Base-by-base conservation (phyloP, 2,113 vertebrate species). In the Lepidothrix coronata region DNA sequence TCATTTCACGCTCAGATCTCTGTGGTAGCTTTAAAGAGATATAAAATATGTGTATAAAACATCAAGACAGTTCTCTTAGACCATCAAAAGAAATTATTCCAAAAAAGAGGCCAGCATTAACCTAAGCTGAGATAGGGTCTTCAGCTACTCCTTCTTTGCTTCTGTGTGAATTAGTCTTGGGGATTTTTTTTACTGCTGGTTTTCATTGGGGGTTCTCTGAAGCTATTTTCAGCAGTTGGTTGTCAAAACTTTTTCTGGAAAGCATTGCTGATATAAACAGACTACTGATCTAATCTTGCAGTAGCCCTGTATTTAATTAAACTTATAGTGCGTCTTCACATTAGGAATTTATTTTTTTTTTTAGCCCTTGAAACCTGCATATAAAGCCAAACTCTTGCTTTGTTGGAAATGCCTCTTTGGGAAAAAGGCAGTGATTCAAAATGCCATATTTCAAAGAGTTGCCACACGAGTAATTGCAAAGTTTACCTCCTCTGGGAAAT, bases 31-130 rank as follows among this genome's bases (percentile, higher is more conserved):
- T 89, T 93, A 92, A 86, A 83, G 17, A 86, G 37, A 86, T 39
- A 77, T 35, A 58, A 95, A 94, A 91, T 83, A 91, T 51, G 18
- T 48, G 30, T 74, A 67, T 43, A 95, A 92, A 86, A 19, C 59
- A 71, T 67, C 59, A 31, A 81, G 76, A 63, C 68, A 89, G 63
- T 35, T 92, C 15, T 27, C 33, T 84, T 44, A 39, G 65, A 94
- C 74, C 41, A 85, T 95, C 91, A 97, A 95, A 95, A 89, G 68
- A 80, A 94, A 91, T 75, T 41, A 92, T 91, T 91, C 39, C 61
- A 71, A 18, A 46, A 46, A 61, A 73, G 52, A 78, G 16, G 21
- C 24, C 59, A 67, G 79, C 55, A 71, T 54, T 95, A 95, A 62
- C 27, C 63, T 89, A 65, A 95, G 44, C 57, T 75, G 76, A 67